Conservation (phyloP, 2,113 vertebrate species). For the Parotia lawesii region DNA sequence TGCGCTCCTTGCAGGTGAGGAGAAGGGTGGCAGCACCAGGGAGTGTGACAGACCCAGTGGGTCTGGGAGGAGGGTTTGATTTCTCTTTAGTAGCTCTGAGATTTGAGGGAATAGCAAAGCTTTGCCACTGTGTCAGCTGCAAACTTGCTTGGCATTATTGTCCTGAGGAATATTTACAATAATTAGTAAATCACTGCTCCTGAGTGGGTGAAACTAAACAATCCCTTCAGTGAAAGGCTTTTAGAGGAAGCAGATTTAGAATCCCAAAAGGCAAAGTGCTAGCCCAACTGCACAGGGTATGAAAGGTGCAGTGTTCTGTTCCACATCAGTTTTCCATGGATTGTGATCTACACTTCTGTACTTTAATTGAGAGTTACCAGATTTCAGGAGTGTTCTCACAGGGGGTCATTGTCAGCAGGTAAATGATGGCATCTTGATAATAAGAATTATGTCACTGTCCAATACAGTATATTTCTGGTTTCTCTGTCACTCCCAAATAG, state of each 20-base stretch:
- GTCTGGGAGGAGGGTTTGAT: not conserved
- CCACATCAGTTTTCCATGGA: not conserved
- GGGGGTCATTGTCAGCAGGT: not conserved
- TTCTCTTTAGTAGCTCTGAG: not conserved
- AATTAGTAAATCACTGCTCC: not conserved
- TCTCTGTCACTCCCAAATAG: not conserved
- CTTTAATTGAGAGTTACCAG: not conserved
- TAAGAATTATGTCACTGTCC: not conserved
- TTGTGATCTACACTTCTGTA: not conserved
- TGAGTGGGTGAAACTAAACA: not conserved
- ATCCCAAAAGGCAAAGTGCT: not conserved
- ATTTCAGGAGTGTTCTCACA: not conserved
- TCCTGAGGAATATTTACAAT: not conserved
- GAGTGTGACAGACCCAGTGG: accelerated
- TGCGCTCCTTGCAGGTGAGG: conserved; percentile 93
- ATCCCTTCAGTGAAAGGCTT: not conserved
- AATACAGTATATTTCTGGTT: not conserved
- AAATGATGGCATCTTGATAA: not conserved
- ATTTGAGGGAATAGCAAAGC: not conserved
- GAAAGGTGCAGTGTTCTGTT: not conserved
- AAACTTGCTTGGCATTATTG: not conserved
- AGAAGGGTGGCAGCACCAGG: not conserved
- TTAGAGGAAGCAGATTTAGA: not conserved
- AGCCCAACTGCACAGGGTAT: not conserved
- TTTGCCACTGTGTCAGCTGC: not conserved